phyloP scores from a whole-genome alignment of 2,888 invertebrate genomes.

The Reticulitermes lucifugus region DNA sequence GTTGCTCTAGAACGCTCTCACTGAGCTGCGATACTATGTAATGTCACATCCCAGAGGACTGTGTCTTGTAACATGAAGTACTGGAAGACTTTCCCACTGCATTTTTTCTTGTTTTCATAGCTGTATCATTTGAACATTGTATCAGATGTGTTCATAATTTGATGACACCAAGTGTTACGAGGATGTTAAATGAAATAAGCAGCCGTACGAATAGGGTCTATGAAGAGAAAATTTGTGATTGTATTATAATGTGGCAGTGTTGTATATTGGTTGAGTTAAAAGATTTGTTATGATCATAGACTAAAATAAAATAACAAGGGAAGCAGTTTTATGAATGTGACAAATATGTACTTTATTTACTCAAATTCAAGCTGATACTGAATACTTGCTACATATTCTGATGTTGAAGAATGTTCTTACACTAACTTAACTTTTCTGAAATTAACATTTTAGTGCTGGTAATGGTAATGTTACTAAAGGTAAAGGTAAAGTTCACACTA shows the following conservation, averaged over 20 bases:
- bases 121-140: neutral
- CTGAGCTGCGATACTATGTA: no score
- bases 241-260: slow-evolving; percentile 11
- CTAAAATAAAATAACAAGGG: slow-evolving; percentile 22
- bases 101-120: neutral
- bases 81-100: neutral
- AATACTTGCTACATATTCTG: no score
- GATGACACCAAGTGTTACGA: neutral
- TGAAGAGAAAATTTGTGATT: neutral
- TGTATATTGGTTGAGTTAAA: slow-evolving; percentile 15
- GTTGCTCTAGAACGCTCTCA: no score
- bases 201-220: neutral
- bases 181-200: neutral
- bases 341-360: neutral
- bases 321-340: slow-evolving; percentile 4
- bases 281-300: slow-evolving; percentile 19
- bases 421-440: no score
- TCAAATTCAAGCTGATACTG: neutral
- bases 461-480: no score
- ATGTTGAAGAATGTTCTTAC: no score
- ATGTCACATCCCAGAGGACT: no score
- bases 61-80: neutral
- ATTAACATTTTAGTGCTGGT: no score
- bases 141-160: neutral
- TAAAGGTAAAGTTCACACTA: no score